Evolutionary conservation across 2,113 vertebrate species (phyloP).

Genomic region (Charadrius vociferus): DNA sequence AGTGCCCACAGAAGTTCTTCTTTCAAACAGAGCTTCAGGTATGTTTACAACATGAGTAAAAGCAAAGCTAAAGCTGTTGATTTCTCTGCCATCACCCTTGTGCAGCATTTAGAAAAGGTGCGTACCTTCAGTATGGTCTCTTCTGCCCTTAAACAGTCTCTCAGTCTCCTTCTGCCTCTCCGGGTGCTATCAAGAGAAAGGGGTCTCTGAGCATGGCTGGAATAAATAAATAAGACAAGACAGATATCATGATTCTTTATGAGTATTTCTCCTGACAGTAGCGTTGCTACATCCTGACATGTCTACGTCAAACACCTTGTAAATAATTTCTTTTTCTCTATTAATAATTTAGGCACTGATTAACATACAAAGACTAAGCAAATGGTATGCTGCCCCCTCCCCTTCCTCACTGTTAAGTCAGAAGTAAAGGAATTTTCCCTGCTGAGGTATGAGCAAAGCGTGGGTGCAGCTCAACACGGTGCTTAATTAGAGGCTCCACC

Average conservation of each 20-base stretch:
- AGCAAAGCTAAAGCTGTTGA: not conserved
- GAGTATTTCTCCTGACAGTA: conserved; percentile 67
- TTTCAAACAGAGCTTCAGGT: conserved; percentile 99
- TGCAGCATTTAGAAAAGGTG: not conserved
- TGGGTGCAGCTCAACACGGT: not conserved
- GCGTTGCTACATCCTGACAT: conserved; percentile 39
- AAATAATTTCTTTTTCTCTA: conserved; percentile 72
- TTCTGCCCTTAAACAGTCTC: not conserved
- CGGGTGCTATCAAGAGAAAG: not conserved
- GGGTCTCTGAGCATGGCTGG: conserved; percentile 23
- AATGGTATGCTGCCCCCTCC: conserved; percentile 28
- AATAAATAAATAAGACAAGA: conserved; percentile 68
- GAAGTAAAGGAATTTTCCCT: conserved; percentile 37
- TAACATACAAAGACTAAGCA: conserved; percentile 71
- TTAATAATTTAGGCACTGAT: conserved; percentile 73
- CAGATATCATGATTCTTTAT: conserved; percentile 56
- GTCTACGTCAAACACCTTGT: conserved; percentile 65
- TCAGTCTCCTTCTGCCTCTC: not conserved
- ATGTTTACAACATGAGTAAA: conserved; percentile 44
- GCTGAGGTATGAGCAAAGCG: not conserved
- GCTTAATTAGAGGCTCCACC: not conserved
- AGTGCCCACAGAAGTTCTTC: conserved; percentile 99
- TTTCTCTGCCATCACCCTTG: not conserved
- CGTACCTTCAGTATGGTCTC: not conserved
- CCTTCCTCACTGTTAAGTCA: not conserved